Evolutionary conservation across 1,140 invertebrate species (phyloP).

Genomic region (Drosophila paulistorum): DNA sequence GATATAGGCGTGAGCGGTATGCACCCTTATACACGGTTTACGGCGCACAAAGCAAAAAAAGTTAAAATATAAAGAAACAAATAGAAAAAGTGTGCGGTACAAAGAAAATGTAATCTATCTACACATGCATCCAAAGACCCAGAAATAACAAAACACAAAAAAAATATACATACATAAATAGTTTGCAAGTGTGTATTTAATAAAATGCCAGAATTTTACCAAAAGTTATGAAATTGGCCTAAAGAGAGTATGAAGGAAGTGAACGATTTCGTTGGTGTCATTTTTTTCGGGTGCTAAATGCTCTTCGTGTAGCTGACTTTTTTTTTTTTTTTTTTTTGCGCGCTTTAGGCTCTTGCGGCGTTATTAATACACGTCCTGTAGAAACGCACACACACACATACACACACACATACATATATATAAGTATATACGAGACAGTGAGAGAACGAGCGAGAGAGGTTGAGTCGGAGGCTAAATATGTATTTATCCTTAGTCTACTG

Average conservation of each 20-base stretch:
- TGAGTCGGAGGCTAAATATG: constrained; percentile 22
- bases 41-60: constrained; percentile 6
- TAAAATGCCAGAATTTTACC: constrained; percentile 24
- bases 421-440: not conserved
- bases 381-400: constrained; percentile 22
- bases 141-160: constrained; percentile 30
- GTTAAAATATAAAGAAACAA: not conserved
- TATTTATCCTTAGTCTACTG: constrained; percentile 48
- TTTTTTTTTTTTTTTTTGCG: no score
- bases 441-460: constrained; percentile 12
- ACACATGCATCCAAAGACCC: constrained; percentile 19
- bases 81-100: constrained; percentile 35
- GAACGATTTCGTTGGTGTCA: constrained; percentile 19
- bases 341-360: constrained; percentile 65
- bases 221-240: constrained; percentile 7
- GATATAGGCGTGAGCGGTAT: constrained; percentile 69
- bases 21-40: constrained; percentile 21
- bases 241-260: constrained; percentile 5
- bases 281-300: constrained; percentile 80
- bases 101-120: constrained; percentile 17
- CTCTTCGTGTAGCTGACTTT: constrained; percentile 77
- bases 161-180: constrained; percentile 36
- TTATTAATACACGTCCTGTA: constrained; percentile 65
- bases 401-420: constrained; percentile 15
- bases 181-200: constrained; percentile 17